Evolutionary conservation across 1,140 invertebrate genomes (phyloP), one percentile per base, ranked within the genome.

Genomic region (Scaptodrosophila lebanonensis): DNA sequence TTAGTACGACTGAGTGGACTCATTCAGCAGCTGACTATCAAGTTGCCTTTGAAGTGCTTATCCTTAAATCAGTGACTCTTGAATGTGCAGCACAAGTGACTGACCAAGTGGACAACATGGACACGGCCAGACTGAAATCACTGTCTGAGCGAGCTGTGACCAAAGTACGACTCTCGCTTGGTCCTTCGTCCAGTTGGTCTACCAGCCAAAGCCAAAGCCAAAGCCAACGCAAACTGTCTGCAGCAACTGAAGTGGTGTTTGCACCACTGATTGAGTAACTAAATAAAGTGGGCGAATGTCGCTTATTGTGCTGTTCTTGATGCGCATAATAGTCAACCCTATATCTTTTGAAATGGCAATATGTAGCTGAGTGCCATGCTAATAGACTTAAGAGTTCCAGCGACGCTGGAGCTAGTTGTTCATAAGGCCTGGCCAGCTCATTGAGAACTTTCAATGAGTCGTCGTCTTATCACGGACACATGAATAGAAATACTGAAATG

Each of bases 51-150:
- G 75, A 82, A 79, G 75, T 79, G 75, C 75, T 79, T 79, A 79
- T 82, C 75, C 73, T 79, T 76, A 79, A 79, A 79, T 79, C 75
- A 79, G 75, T 79, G 75, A 79, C 75, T 82, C 75, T 79, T 79
- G 69, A 79, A 73, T 79, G 75, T 79, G 75, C 75, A 82, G 75
- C 66, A 73, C 75, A 75, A 82, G 69, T 75, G 75, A 82, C 75
- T 82, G 75, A 79, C 75, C 75, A 82, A 79, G 69, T 66, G 69
- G 65, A 42, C 60, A 66, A 62, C n/a, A n/a, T n/a, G n/a, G n/a
- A n/a, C n/a, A n/a, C n/a, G n/a, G n/a, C n/a, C n/a, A n/a, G n/a
- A n/a, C 3, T 18, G 1, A 2, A 42, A 29, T 63, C 57, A 54
- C 25, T 57, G 30, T 38, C 39, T 61, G 30, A 6, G 27, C 5